phyloP scores from a whole-genome alignment of 2,113 vertebrate genomes.

The Scatophagus argus region DNA sequence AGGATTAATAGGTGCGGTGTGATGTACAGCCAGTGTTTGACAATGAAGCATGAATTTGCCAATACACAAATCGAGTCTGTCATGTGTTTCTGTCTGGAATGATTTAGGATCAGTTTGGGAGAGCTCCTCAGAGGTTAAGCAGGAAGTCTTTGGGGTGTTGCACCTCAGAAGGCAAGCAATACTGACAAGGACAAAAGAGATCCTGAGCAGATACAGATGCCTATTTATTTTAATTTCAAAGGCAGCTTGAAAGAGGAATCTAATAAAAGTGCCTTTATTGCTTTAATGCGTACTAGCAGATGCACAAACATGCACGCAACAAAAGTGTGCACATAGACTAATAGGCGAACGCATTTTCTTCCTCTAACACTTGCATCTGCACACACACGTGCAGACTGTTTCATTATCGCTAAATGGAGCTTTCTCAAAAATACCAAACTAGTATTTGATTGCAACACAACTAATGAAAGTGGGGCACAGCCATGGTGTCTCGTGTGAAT shows the following conservation, averaged over 20 bases:
- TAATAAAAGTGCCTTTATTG: conserved; percentile 73
- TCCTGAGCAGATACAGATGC: conserved; percentile 68
- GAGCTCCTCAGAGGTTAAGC: conserved; percentile 77
- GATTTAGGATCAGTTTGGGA: conserved; percentile 73
- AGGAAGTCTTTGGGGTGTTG: conserved; percentile 73
- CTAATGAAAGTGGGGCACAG: conserved; percentile 72
- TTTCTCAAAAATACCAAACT: conserved; percentile 63
- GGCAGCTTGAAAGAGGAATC: conserved; percentile 61
- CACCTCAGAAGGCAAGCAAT: conserved; percentile 72
- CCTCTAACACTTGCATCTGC: conserved; percentile 23
- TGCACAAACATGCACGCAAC: conserved; percentile 56
- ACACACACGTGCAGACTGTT: conserved; percentile 51
- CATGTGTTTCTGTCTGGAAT: conserved; percentile 73
- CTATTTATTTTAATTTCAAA: conserved; percentile 80
- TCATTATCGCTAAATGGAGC: conserved; percentile 64
- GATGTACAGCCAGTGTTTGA: conserved; percentile 71
- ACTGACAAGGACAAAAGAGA: conserved; percentile 77
- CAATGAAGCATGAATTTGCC: conserved; percentile 78
- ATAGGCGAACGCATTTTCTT: conserved; percentile 31
- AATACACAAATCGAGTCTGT: conserved; percentile 71
- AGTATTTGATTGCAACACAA: conserved; percentile 53
- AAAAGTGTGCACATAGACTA: conserved; percentile 20
- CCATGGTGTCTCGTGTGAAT: conserved; percentile 62
- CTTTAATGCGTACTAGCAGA: conserved; percentile 66
- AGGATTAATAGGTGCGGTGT: conserved; percentile 74